Evolutionary conservation across 2,113 vertebrate species (phyloP), one percentile per base, ranked within the genome.

Genomic region (Puntigrus tetrazona): DNA sequence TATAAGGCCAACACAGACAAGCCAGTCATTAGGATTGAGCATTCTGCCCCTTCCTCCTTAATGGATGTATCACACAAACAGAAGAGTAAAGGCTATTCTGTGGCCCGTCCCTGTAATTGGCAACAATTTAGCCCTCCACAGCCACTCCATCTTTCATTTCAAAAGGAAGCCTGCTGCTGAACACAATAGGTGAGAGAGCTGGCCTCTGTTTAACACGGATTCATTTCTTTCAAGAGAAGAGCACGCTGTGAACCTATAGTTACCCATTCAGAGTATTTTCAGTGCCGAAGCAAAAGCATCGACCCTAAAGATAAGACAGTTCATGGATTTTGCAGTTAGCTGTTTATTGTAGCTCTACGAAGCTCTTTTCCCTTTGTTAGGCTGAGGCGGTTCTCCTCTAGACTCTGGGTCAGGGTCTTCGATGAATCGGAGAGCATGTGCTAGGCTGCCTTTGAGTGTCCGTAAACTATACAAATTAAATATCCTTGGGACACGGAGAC

Each of bases 31-130:
- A 82, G 79, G 9, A 70, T 25, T 52, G 78, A 84, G 78, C 61
- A 43, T 84, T 81, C 67, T 75, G 61, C 70, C 61, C n/a, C 38
- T 20, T 83, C 50, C 84, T 63, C 41, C 59, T 76, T 86, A 88
- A 88, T 88, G 85, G 78, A 85, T 67, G 69, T 61, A 74, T 74
- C 61, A 31, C 67, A 79, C 83, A 79, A 87, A 87, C 85, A 82
- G 38, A 83, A 86, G 69, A 88, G 75, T 45, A 81, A 52, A 72
- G 72, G 25, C 79, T 86, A 77, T 82, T 70, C 61, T 69, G 80
- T 41, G 4, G 36, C 50, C 41, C 67, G 4, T 55, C 16, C 38
- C 50, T 76, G 80, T 82, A 84, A 86, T 79, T 61, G 69, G 57
- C 52, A 84, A 79, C 85, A 50, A 82, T 82, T 84, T 52, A 65